These are phyloP conservation scores for Semnopithecus entellus DNA, from an alignment of 2,113 vertebrate genomes.

Conservation along the genomic window DNA sequence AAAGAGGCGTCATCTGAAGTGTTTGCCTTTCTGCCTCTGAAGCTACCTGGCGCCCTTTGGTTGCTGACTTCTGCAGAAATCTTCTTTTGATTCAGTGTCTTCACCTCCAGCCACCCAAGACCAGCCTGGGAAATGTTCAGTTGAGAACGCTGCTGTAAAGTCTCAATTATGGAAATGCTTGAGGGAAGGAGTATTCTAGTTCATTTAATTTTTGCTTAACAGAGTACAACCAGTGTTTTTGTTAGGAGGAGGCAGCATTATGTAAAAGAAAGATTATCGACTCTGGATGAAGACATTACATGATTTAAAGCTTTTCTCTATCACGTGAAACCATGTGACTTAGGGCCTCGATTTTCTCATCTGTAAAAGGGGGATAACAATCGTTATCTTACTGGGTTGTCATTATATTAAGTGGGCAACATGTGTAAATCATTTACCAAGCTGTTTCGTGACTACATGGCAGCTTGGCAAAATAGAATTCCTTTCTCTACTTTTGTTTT, in stretches of 20 bases:
- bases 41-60: background rate
- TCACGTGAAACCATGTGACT: background rate
- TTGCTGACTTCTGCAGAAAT: background rate
- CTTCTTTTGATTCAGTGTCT: background rate
- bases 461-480: background rate
- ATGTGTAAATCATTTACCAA: background rate
- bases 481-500: background rate
- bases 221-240: background rate
- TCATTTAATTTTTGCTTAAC: background rate
- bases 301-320: background rate
- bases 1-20: background rate
- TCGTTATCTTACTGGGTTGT: background rate
- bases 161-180: background rate
- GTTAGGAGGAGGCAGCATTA: background rate
- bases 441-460: fast-evolving
- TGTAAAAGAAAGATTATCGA: background rate
- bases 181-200: background rate
- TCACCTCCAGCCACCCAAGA: background rate
- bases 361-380: background rate
- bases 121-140: background rate
- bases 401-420: background rate
- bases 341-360: background rate
- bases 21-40: background rate
- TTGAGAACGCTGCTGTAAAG: background rate
- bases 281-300: background rate